These are phyloP conservation scores for Neoarius graeffei DNA, from an alignment of 2,113 vertebrate species.

Conservation along the genomic window DNA sequence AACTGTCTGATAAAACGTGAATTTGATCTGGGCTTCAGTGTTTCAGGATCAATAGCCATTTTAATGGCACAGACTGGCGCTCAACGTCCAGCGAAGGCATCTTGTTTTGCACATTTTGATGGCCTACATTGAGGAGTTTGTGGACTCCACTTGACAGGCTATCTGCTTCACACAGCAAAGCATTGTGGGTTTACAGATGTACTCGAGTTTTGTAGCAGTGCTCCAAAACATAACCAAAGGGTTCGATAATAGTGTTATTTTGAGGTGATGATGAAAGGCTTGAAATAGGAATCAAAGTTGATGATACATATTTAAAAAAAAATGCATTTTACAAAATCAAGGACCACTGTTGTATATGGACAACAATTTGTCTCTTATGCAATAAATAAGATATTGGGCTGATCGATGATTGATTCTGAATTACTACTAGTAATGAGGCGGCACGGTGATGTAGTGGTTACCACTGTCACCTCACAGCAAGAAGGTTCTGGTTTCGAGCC, in stretches of 20 bases:
- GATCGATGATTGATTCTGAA: neutral
- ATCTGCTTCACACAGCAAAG: slow-evolving; percentile 14
- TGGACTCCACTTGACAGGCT: slow-evolving; percentile 35
- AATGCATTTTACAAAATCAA: neutral
- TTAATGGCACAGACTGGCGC: slow-evolving; percentile 28
- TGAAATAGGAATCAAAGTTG: neutral
- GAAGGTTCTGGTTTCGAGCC: too few species aligned
- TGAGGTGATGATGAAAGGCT: neutral
- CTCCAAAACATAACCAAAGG: neutral
- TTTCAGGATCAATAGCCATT: slow-evolving; percentile 52
- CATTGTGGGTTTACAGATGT: slow-evolving; percentile 5
- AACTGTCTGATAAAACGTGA: neutral
- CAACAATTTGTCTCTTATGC: neutral
- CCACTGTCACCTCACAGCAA: too few species aligned
- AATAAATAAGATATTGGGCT: too few species aligned
- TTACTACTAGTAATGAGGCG: too few species aligned
- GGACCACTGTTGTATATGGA: neutral
- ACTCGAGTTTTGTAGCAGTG: neutral
- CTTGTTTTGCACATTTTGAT: slow-evolving; percentile 41
- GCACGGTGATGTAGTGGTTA: too few species aligned
- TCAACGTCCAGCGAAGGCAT: neutral
- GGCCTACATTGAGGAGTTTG: slow-evolving; percentile 17
- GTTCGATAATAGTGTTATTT: neutral
- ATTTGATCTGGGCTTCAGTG: slow-evolving; percentile 14
- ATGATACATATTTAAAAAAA: neutral